These are phyloP conservation scores for Dynastes maya DNA, from an alignment of 2,888 invertebrate genomes.

Conservation along the genomic window DNA sequence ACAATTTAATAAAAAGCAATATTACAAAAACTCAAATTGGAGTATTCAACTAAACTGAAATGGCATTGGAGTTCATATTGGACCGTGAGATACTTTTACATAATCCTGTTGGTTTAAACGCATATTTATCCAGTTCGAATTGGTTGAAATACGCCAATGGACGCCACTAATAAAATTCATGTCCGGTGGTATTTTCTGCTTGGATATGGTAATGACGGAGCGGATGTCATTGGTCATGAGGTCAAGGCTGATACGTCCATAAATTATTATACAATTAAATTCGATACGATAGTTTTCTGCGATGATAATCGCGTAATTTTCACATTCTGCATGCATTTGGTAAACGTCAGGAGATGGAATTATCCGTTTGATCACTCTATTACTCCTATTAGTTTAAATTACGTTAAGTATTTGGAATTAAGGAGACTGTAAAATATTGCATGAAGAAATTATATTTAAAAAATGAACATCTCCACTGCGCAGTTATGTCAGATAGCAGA, in stretches of 20 bases:
- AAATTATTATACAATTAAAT: constrained; percentile 25
- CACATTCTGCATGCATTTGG: too few relatives aligned
- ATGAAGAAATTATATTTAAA: too few relatives aligned
- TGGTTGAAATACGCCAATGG: neutral
- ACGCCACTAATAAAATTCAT: constrained; percentile 4
- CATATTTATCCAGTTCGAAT: constrained; percentile 1
- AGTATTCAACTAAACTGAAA: neutral
- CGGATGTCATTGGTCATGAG: constrained; percentile 23
- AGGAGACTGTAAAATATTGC: too few relatives aligned
- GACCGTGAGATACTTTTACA: constrained; percentile 32
- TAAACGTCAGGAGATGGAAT: neutral
- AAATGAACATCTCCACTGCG: too few relatives aligned
- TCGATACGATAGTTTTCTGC: constrained; percentile 17
- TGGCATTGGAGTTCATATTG: constrained; percentile 13
- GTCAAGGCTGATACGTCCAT: constrained; percentile 16
- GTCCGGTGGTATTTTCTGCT: constrained; percentile 7
- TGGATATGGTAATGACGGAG: neutral
- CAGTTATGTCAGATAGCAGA: too few relatives aligned
- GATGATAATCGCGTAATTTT: neutral
- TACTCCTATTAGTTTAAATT: neutral
- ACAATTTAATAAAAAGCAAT: neutral
- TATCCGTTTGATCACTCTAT: neutral
- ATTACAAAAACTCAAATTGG: neutral
- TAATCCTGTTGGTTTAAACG: neutral
- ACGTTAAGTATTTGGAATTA: too few relatives aligned